Percentiles rank a stretch among this genome's conserved stretches.
Conservation (phyloP, 30 jellyfish, hydroid and myxozoan species). For the Chironex yamaguchii region DNA sequence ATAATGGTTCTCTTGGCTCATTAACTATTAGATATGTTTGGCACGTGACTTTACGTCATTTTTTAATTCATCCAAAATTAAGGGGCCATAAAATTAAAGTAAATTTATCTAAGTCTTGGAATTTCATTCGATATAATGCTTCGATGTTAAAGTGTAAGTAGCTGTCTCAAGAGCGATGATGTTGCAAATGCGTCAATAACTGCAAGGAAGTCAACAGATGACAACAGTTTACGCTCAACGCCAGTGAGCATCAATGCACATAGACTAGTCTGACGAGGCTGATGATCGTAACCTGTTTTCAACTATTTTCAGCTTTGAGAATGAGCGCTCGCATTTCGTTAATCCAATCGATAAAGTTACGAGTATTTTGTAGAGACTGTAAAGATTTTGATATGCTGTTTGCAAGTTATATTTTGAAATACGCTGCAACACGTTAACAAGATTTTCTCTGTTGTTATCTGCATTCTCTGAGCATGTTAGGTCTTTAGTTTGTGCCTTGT, state of each 20-base stretch:
- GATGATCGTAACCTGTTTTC: conserved; percentile 36
- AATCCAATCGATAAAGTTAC: conserved; percentile 18
- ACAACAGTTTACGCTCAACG: conserved; percentile 47
- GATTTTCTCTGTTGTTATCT: conserved; percentile 16
- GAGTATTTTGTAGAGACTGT: conserved; percentile 32
- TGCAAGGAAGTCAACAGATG: conserved; percentile 6
- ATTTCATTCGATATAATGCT: not conserved
- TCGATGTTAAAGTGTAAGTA: not conserved
- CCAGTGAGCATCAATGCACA: conserved; percentile 55
- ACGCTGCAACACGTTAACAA: conserved; percentile 37
- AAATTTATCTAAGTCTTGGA: not conserved
- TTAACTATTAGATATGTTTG: too few relatives aligned
- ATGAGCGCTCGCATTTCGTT: conserved; percentile 42
- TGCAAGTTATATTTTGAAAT: conserved; percentile 33
- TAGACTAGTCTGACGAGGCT: conserved; percentile 65
- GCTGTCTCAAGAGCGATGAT: conserved; percentile 41
- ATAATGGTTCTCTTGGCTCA: too few relatives aligned
- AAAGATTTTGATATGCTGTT: conserved; percentile 54
- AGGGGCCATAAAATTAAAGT: too few relatives aligned
- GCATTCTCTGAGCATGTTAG: conserved; percentile 12
- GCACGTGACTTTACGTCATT: too few relatives aligned
- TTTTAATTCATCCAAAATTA: too few relatives aligned
- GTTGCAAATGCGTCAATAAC: conserved; percentile 58
- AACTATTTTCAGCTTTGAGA: conserved; percentile 36
- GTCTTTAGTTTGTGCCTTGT: too few relatives aligned